These are phyloP conservation scores for Parelbella ahira DNA, from an alignment of 2,888 invertebrate species.

Conservation along the genomic window DNA sequence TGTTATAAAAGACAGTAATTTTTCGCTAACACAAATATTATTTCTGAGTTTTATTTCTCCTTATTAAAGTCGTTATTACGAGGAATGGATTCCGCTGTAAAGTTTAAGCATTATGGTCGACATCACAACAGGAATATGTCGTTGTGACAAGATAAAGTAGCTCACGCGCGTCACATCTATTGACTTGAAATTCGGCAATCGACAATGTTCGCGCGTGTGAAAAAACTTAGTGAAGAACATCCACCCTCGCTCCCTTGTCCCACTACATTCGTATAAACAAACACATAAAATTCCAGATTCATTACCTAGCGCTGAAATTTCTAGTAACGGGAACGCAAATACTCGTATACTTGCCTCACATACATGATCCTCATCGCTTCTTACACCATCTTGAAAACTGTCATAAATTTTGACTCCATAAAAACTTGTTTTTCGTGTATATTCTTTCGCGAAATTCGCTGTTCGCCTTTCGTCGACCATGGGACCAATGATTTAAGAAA, in stretches of 20 bases:
- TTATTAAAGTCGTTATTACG: slow-evolving; percentile 9
- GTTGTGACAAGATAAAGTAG: slow-evolving; percentile 34
- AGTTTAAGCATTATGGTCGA: slow-evolving; percentile 29
- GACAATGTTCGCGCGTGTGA: slow-evolving; percentile 49
- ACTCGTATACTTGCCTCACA: too few relatives aligned
- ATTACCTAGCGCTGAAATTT: too few relatives aligned
- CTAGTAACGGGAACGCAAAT: too few relatives aligned
- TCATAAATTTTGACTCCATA: too few relatives aligned
- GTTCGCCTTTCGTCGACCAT: slow-evolving; percentile 1
- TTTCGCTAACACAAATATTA: too few relatives aligned
- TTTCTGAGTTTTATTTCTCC: too few relatives aligned
- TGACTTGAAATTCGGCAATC: slow-evolving; percentile 58
- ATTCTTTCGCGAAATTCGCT: too few relatives aligned
- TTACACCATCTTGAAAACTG: too few relatives aligned
- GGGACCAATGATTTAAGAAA: slow-evolving; percentile 40
- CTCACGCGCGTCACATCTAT: slow-evolving; percentile 51
- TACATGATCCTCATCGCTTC: too few relatives aligned
- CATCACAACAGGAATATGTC: slow-evolving; percentile 24
- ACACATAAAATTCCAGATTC: too few relatives aligned
- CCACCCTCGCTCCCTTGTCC: slow-evolving; percentile 34
- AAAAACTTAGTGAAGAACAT: slow-evolving; percentile 52
- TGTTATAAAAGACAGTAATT: too few relatives aligned
- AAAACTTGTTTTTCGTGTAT: too few relatives aligned
- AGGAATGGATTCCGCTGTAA: slow-evolving; percentile 17
- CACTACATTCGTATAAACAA: not conserved